Evolutionary conservation across 1,140 invertebrate genomes (phyloP), one percentile per base, ranked within the genome.

Genomic region (Saccostrea echinata): DNA sequence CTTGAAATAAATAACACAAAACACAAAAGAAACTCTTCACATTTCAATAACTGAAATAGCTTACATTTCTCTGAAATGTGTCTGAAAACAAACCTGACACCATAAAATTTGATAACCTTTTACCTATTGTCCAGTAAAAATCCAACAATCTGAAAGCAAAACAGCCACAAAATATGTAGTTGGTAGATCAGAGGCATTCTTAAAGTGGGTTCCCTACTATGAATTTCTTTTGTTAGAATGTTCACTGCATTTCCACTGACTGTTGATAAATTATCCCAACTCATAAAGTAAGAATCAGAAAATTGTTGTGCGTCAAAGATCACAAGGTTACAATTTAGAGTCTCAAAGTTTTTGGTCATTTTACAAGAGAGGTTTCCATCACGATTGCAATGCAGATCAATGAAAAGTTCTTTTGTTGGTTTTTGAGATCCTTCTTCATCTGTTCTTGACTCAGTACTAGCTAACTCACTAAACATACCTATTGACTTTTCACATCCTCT

Each of bases 221-320:
- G 24, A 12, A 76, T 30, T 27, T 30, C 24, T 76, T 33, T 76
- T 30, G 68, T 33, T 27, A 76, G 33, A 76, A 33, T 76, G 0
- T 76, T 33, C 33, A 76, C 9, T 13, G 52, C 57, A 18, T 80
- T 88, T 64, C 55, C 68, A 84, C 82, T 76, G 12, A 33, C 64
- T 53, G 57, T 30, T 55, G 64, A 53, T 21, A 83, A 43, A 61
- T 33, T 81, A 24, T 35, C 51, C 35, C 68, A 83, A n/a, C 64
- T 53, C 16, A 91, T 55, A 68, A 88, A 87, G 30, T 85, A 87
- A 24, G 90, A 91, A 27, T 88, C 85, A 27, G 90, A 80, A 84
- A 90, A 43, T 18, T 88, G 83, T 30, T 82, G 43, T 16, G 89
- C 86, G 55, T 87, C 81, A 86, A 88, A 91, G 4, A 90, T 85